Evolutionary conservation across 2,888 invertebrate species (phyloP).

Genomic region (Acronicta psi): DNA sequence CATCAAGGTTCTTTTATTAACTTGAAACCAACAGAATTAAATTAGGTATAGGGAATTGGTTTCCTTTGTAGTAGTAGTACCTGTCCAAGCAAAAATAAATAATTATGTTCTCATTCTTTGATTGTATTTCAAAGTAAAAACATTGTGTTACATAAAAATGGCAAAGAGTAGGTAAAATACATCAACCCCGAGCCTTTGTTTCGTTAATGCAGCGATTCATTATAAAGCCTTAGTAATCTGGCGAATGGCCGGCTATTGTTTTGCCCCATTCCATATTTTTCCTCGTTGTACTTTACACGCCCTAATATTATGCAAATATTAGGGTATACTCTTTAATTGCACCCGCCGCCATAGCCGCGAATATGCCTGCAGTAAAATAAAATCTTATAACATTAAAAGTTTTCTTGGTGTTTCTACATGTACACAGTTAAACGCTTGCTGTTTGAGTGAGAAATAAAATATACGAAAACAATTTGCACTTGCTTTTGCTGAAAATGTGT

Average conservation of each 20-base stretch:
- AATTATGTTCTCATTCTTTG: constrained; percentile 6
- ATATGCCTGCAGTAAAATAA: constrained; percentile 64
- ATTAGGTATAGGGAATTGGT: constrained; percentile 4
- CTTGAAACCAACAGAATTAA: constrained; percentile 20
- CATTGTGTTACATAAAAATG: constrained; percentile 19
- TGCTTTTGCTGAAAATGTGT: constrained; percentile 15
- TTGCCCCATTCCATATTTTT: constrained; percentile 61
- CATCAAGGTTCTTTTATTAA: constrained; percentile 15
- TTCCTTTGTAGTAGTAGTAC: constrained; percentile 12
- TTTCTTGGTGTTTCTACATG: constrained; percentile 54
- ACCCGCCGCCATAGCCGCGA: constrained; percentile 60
- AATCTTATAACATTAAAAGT: constrained; percentile 65
- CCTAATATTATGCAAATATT: constrained; percentile 78
- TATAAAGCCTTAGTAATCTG: constrained; percentile 60
- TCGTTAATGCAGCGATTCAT: constrained; percentile 47
- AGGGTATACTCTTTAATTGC: constrained; percentile 78
- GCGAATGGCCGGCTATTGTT: constrained; percentile 57
- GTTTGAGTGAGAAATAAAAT: constrained; percentile 42
- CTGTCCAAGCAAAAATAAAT: constrained; percentile 2
- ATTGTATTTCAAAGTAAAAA: constrained; percentile 26
- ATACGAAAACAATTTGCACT: constrained; percentile 43
- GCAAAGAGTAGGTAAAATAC: constrained; percentile 20
- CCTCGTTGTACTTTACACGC: constrained; percentile 62
- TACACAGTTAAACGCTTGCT: constrained; percentile 38
- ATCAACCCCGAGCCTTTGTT: constrained; percentile 45